These are phyloP conservation scores for Enteromius mattozi DNA, from an alignment of 2,797 vertebrate genomes.

Conservation along the genomic window DNA sequence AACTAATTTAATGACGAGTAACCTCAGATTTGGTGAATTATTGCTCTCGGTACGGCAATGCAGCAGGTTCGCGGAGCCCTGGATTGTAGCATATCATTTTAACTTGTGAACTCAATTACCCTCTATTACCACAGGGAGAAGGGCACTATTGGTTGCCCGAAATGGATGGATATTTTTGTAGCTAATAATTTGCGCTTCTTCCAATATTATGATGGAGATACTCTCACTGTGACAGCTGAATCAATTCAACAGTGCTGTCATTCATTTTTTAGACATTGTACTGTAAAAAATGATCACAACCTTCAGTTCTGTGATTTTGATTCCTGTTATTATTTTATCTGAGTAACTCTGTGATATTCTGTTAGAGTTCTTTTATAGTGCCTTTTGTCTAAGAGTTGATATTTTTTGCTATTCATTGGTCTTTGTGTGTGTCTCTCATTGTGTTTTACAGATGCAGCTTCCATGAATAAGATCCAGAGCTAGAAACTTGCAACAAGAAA, in stretches of 20 bases:
- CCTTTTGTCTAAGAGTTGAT: background rate
- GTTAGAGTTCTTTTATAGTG: background rate
- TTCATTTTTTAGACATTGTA: background rate
- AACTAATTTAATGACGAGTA: slow-evolving; percentile 45
- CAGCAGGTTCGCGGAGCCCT: background rate
- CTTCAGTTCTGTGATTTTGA: background rate
- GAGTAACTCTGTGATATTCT: background rate
- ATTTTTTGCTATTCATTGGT: slow-evolving; percentile 12
- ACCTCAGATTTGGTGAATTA: slow-evolving; percentile 39
- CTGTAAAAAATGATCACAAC: background rate
- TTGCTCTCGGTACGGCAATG: slow-evolving; percentile 17
- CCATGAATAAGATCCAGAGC: slow-evolving; percentile 20
- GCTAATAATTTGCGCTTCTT: slow-evolving; percentile 8
- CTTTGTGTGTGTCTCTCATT: slow-evolving; percentile 36
- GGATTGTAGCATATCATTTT: slow-evolving; percentile 41
- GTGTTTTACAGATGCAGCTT: slow-evolving; percentile 50
- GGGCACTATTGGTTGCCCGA: slow-evolving; percentile 14
- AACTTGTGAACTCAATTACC: slow-evolving; percentile 52
- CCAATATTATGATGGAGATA: background rate
- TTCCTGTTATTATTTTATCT: slow-evolving; percentile 21
- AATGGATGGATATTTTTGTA: slow-evolving; percentile 16
- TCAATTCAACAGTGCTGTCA: background rate
- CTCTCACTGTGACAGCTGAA: background rate
- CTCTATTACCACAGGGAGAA: slow-evolving; percentile 30
- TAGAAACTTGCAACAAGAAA: slow-evolving; percentile 19